Base-by-base conservation (phyloP, 2,888 invertebrate species). In the Pyrochroa serraticornis region DNA sequence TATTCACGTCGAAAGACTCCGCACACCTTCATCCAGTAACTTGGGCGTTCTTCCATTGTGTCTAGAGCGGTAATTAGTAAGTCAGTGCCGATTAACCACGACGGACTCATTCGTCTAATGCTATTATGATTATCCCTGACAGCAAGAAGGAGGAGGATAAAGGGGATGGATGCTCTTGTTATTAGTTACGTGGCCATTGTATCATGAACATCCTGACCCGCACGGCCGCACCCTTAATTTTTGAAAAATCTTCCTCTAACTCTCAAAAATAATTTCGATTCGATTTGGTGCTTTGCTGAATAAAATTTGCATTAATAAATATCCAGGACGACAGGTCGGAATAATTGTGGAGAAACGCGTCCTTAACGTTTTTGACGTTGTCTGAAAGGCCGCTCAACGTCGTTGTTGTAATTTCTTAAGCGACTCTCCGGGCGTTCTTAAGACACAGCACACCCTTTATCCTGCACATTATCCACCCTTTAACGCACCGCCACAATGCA, bases 401-500 rank as follows among this genome's bases (percentile, higher is more conserved):
- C 38, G 30, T 33, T 22, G 46, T 43, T 34, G 55, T 54, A 53
- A 58, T 64, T 62, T 61, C 58, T 61, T 63, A 61, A 61, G 54
- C 50, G 33, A 31, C 1, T 30, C 9, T 47, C 1, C 38, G 43
- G 43, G 12, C n/a, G 44, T 59, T 46, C 59, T 55, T 52, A 58
- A 56, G 60, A 59, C 44, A 56, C 46, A 48, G 53, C 41, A 51
- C 55, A 66, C 69, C 70, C 73, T 74, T 74, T 72, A 72, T 71
- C 70, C 73, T 67, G 63, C 72, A 72, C 75, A 77, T 78, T 78
- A 78, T 77, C 77, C 78, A 78, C 77, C 78, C 79, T 78, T 78
- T 79, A 77, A 79, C 78, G 78, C 78, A 78, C 78, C 72, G 73
- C 75, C 73, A 78, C 78, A 79, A 78, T 78, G 78, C 78, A 76